phyloP scores from a whole-genome alignment of 1,140 invertebrate genomes.

The Apis cerana region DNA sequence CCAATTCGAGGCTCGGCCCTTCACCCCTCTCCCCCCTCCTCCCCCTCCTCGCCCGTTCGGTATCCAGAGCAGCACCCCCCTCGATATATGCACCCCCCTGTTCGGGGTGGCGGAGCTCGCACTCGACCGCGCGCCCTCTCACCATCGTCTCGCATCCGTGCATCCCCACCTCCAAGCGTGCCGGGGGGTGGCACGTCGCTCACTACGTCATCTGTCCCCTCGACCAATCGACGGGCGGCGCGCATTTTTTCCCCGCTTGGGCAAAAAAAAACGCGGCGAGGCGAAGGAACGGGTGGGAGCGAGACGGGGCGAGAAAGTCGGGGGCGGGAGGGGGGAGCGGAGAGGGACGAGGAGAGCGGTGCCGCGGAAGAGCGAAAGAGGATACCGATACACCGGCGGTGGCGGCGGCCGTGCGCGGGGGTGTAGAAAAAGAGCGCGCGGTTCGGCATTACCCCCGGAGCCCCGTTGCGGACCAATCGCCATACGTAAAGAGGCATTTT shows the following conservation, averaged over 20 bases:
- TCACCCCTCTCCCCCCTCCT: slow-evolving; percentile 44
- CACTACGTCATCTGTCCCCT: slow-evolving; percentile 82
- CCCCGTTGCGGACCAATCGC: slow-evolving; percentile 80
- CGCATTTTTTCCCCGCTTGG: slow-evolving; percentile 79
- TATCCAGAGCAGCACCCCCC: slow-evolving; percentile 44
- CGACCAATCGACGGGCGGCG: slow-evolving; percentile 81
- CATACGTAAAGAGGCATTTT: slow-evolving; percentile 82
- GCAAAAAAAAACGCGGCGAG: slow-evolving; percentile 67
- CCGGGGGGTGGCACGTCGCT: slow-evolving; percentile 80
- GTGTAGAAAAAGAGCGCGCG: slow-evolving; percentile 69
- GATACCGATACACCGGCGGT: slow-evolving; percentile 48
- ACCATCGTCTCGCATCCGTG: slow-evolving; percentile 64
- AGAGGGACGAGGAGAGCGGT: slow-evolving; percentile 36
- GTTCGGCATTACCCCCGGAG: slow-evolving; percentile 79
- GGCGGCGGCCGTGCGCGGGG: slow-evolving; percentile 40
- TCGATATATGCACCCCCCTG: slow-evolving; percentile 64
- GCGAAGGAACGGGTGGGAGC: slow-evolving; percentile 40
- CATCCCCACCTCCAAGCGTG: slow-evolving; percentile 67
- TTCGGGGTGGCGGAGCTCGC: slow-evolving; percentile 59
- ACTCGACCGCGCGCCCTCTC: slow-evolving; percentile 67
- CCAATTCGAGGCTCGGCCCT: slow-evolving; percentile 69
- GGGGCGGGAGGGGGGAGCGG: not conserved
- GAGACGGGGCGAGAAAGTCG: slow-evolving; percentile 20
- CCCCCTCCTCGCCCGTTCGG: slow-evolving; percentile 13
- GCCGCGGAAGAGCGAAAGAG: slow-evolving; percentile 55